These are phyloP conservation scores for Callochromis pleurospilus DNA, from an alignment of 2,113 vertebrate species.

Conservation along the genomic window DNA sequence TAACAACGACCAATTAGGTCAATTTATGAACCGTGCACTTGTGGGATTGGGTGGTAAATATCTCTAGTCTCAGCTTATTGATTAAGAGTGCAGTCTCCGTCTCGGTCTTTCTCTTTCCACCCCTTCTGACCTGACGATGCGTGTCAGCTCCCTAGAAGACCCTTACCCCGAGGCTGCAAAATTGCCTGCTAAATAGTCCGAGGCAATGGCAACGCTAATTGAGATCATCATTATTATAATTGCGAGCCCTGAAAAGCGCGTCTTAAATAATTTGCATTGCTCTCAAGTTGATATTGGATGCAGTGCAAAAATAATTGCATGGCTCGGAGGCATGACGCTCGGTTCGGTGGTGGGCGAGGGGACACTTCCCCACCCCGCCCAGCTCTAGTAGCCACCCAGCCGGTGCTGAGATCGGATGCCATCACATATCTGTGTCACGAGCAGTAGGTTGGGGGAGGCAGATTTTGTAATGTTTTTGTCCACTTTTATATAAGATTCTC, in stretches of 20 bases:
- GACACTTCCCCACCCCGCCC: neutral
- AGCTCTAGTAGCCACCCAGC: neutral
- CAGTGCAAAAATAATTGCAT: slow-evolving; percentile 77
- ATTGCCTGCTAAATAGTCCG: slow-evolving; percentile 77
- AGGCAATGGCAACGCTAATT: slow-evolving; percentile 79
- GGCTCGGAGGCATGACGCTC: slow-evolving; percentile 68
- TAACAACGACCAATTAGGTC: slow-evolving; percentile 64
- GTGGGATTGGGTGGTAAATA: slow-evolving; percentile 53
- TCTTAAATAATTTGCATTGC: slow-evolving; percentile 82
- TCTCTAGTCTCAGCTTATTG: slow-evolving; percentile 63
- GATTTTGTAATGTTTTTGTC: neutral
- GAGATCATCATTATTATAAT: slow-evolving; percentile 84
- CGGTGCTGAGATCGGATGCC: slow-evolving; percentile 12
- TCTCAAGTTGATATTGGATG: slow-evolving; percentile 78
- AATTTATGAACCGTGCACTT: slow-evolving; percentile 50
- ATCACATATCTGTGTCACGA: neutral
- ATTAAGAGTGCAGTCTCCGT: slow-evolving; percentile 49
- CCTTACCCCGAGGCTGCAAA: slow-evolving; percentile 68
- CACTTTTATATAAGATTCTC: neutral
- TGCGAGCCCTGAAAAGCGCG: slow-evolving; percentile 73
- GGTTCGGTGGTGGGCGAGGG: slow-evolving; percentile 42
- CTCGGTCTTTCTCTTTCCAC: slow-evolving; percentile 31
- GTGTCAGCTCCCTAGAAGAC: slow-evolving; percentile 59
- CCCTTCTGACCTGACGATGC: slow-evolving; percentile 60
- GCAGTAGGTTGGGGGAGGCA: neutral